Percentiles rank a stretch among this genome's conserved stretches.
Evolutionary conservation across 2,797 vertebrate genomes (phyloP).

Genomic region (Artibeus lituratus): DNA sequence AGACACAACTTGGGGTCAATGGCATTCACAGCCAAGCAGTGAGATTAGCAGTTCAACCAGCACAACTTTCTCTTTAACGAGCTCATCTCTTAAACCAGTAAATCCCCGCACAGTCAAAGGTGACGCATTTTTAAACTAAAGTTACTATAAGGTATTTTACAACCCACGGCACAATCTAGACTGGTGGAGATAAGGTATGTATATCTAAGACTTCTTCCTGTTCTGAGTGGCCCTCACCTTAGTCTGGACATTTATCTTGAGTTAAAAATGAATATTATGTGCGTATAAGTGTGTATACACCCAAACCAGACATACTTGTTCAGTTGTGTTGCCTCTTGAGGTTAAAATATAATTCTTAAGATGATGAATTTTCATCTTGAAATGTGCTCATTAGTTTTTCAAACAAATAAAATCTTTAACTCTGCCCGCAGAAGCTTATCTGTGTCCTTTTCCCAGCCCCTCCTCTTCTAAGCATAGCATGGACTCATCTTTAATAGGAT

Average conservation of each 20-base stretch:
- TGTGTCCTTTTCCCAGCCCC: accelerated
- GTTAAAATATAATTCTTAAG: slow-evolving; percentile 3
- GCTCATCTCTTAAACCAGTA: slow-evolving; percentile 23
- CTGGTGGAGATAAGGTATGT: not conserved
- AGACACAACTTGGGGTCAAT: not conserved
- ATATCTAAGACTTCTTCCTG: not conserved
- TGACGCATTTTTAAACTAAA: not conserved
- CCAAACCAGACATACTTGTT: not conserved
- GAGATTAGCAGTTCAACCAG: not conserved
- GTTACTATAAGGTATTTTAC: not conserved
- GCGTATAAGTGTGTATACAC: not conserved
- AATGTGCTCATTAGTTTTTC: not conserved
- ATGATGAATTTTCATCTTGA: not conserved
- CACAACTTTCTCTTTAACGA: not conserved
- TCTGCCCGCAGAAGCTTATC: not conserved
- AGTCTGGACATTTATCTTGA: not conserved
- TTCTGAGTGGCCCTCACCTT: not conserved
- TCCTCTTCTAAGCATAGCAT: not conserved
- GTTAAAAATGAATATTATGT: not conserved
- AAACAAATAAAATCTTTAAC: not conserved
- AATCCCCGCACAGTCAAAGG: slow-evolving; percentile 12
- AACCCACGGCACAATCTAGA: not conserved
- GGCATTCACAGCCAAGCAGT: not conserved
- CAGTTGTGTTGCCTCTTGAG: not conserved
- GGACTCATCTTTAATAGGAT: not conserved